Percentiles rank a stretch among this genome's conserved stretches.
Conservation (phyloP, 2,797 vertebrate genomes). For the Anolis apletophallus region DNA sequence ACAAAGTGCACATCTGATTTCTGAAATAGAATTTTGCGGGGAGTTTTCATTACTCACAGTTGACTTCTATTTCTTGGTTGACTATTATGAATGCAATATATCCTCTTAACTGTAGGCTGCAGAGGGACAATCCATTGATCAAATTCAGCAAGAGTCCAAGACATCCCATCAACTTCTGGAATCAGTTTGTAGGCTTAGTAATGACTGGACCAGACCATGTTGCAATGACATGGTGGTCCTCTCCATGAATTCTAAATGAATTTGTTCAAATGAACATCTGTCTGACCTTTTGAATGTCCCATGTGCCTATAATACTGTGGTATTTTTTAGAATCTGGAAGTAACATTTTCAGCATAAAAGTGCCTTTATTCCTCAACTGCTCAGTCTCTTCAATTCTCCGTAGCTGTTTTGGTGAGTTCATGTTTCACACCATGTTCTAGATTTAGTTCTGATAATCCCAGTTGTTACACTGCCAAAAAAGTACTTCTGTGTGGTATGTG, state of each 20-base stretch:
- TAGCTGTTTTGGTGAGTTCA: not conserved
- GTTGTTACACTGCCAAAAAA: not conserved
- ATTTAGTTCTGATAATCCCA: not conserved
- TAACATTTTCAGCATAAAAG: not conserved
- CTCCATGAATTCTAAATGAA: slow-evolving; percentile 2
- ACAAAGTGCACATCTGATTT: not conserved
- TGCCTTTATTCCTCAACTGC: not conserved
- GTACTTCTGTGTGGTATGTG: not conserved
- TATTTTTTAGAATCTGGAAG: not conserved
- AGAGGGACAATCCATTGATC: slow-evolving; percentile 11
- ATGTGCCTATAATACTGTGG: not conserved
- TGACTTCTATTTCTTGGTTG: not conserved
- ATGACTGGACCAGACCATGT: not conserved
- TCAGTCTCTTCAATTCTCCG: not conserved
- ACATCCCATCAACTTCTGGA: not conserved
- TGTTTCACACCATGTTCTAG: not conserved
- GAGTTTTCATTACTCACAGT: not conserved
- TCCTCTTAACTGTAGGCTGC: slow-evolving; percentile 38
- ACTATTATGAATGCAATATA: not conserved
- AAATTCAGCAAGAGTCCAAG: slow-evolving; percentile 11
- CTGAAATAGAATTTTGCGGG: not conserved
- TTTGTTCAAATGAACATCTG: slow-evolving; percentile 7
- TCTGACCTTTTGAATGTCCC: not conserved
- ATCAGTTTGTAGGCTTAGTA: not conserved
- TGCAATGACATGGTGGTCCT: not conserved